phyloP scores from a whole-genome alignment of 2,797 vertebrate genomes.

The Lithobates pipiens region DNA sequence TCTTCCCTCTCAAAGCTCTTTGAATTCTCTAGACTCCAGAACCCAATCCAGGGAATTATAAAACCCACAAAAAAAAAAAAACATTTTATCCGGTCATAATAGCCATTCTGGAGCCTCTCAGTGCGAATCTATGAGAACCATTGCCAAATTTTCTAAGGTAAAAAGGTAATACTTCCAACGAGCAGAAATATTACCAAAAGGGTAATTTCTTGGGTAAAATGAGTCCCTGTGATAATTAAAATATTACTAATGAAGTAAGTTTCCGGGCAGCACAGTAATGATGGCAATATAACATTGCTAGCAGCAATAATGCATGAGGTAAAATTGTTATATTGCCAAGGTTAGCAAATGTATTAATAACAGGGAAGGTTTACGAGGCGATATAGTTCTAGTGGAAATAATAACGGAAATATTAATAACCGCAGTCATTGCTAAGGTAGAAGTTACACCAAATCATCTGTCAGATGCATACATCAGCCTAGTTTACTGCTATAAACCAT shows the following conservation, averaged over 20 bases:
- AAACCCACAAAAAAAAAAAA: no score
- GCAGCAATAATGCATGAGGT: background rate
- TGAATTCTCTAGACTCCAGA: no score
- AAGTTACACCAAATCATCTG: background rate
- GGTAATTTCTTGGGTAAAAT: background rate
- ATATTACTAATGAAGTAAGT: background rate
- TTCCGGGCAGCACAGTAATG: background rate
- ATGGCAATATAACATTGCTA: background rate
- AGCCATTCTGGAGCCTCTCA: no score
- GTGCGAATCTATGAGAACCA: no score
- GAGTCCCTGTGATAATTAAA: background rate
- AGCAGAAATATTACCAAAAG: background rate
- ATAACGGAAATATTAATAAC: background rate
- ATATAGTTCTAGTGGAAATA: background rate
- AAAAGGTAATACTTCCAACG: background rate
- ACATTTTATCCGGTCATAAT: no score
- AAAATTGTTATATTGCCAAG: background rate
- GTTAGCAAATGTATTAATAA: background rate
- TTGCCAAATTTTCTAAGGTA: background rate
- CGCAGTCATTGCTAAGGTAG: background rate
- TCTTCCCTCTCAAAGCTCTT: no score
- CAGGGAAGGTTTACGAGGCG: background rate
- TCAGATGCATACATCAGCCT: background rate
- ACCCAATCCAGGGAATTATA: no score
- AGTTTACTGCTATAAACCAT: background rate